phyloP scores from a whole-genome alignment of 2,888 invertebrate genomes.

The Megalurothrips usitatus region DNA sequence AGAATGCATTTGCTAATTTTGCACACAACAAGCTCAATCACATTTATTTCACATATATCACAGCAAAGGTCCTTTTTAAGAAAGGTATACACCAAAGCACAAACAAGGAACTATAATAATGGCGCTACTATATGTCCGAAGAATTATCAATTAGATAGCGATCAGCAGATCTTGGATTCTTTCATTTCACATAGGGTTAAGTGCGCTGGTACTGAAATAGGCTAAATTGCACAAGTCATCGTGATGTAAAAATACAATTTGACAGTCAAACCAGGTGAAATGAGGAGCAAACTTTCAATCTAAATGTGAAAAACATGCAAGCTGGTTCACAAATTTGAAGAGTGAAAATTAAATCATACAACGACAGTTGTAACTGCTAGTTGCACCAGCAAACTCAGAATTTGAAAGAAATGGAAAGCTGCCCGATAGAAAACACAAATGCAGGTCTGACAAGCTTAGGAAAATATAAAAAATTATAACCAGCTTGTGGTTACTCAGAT shows the following conservation, averaged over 20 bases:
- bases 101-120: not conserved
- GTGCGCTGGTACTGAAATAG: not conserved
- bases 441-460: not conserved
- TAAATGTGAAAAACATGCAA: no score
- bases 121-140: no score
- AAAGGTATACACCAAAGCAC: not conserved
- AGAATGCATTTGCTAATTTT: no score
- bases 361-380: no score
- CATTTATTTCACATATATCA: not conserved
- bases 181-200: no score
- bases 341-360: no score
- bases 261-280: not conserved
- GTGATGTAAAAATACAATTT: constrained; percentile 5
- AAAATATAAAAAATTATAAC: not conserved
- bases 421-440: not conserved
- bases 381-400: no score
- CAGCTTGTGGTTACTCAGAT: not conserved
- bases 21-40: not conserved
- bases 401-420: no score
- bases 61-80: not conserved
- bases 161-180: no score
- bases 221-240: not conserved
- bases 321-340: no score
- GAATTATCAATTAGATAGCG: no score
- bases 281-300: not conserved